Evolutionary conservation across 2,113 vertebrate species (phyloP), one percentile per base, ranked within the genome.

Genomic region (Xiphorhynchus elegans): DNA sequence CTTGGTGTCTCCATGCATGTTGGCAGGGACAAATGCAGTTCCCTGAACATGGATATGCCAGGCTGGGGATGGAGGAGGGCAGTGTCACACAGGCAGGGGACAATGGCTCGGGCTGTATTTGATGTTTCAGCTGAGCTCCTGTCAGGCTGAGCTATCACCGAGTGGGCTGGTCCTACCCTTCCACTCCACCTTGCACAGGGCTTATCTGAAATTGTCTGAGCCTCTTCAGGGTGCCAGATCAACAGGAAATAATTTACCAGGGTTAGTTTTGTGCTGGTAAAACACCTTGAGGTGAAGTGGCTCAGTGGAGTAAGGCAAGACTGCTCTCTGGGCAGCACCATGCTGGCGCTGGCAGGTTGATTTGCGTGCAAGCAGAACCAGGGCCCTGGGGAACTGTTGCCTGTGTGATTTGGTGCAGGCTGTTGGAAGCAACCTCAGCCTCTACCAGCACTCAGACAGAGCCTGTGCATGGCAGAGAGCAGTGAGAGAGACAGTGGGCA

Each of bases 221-320:
- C 21, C 53, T 87, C 64, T 76, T 76, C 52, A 75, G 82, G 70
- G 23, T 93, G 82, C n/a, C 40, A 72, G 58, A 85, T 60, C 69
- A 89, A 85, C 21, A 37, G 85, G 92, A 75, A 83, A n/a, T 44
- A 60, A 76, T 69, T 63, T 76, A 37, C 20, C 50, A 9, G 67
- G n/a, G 69, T 81, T 89, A 67, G 53, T 68, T 88, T 89, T 76
- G 87, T 78, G 84, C 78, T 75, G 69, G 78, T 87, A 11, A 50
- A 89, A 82, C 35, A 21, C 82, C 81, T 96, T 55, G 66, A 18
- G 44, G 44, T 46, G 18, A 78, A 80, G 89, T 66, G 76, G 80
- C 80, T 92, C 42, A 7, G 37, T 52, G 13, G 33, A 84, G 33
- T 52, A 46, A 75, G 44, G 66, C 33, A 47, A 31, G 81, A 6